Conservation (phyloP, 1,140 invertebrate species). For the Diachasmimorpha longicaudata region DNA sequence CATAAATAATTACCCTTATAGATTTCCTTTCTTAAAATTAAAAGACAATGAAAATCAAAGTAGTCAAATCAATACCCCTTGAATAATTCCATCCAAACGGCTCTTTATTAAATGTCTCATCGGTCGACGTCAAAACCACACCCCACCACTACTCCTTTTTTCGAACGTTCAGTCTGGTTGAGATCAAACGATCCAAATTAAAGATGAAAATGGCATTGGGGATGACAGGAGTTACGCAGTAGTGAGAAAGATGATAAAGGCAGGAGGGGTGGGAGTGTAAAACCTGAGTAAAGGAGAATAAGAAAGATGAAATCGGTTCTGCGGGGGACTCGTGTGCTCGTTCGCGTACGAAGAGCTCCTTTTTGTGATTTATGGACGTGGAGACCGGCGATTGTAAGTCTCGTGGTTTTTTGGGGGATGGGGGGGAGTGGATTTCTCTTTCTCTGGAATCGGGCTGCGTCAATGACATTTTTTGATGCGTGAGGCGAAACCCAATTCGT, state of each 20-base stretch:
- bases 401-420: background rate
- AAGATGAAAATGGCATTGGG: constrained; percentile 41
- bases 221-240: constrained; percentile 33
- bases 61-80: too few species aligned
- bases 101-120: constrained; percentile 27
- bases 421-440: background rate
- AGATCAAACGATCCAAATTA: constrained; percentile 48
- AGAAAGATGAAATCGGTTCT: constrained; percentile 37
- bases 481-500: background rate
- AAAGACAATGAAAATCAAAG: too few species aligned
- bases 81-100: background rate
- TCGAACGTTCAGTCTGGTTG: constrained; percentile 17
- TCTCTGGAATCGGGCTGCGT: background rate
- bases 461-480: constrained; percentile 6
- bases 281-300: background rate
- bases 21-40: too few species aligned
- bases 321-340: constrained; percentile 10
- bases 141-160: constrained; percentile 12
- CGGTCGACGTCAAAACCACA: constrained; percentile 49
- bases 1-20: too few species aligned
- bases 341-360: constrained; percentile 15
- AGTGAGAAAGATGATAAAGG: background rate
- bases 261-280: constrained; percentile 4
- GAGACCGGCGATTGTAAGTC: constrained; percentile 21
- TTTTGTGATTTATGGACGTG: constrained; percentile 28